A percentile compares a stretch with the other conserved stretches of the same genome.
phyloP scores from a whole-genome alignment of 2,113 vertebrate genomes.

The Thomomys bottae region DNA sequence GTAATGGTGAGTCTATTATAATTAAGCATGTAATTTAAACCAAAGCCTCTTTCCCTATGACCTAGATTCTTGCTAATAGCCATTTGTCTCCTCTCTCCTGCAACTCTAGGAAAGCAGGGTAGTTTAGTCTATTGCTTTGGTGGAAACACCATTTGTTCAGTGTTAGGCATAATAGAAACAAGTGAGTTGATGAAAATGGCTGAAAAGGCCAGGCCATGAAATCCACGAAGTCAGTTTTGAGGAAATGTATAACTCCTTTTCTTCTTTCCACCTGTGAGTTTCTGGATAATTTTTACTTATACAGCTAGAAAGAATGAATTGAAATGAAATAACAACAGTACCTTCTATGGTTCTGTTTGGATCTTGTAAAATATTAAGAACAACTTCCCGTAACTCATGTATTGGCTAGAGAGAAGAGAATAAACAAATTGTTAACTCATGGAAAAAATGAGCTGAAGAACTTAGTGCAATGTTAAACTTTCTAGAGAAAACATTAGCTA shows the following conservation, averaged over 20 bases:
- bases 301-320: background rate
- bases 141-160: background rate
- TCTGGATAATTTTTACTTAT: background rate
- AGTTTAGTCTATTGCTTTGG: background rate
- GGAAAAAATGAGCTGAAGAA: constrained; percentile 38
- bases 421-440: background rate
- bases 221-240: background rate
- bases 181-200: background rate
- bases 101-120: background rate
- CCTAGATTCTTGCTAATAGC: background rate
- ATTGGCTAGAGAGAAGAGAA: constrained; percentile 80
- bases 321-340: constrained; percentile 61
- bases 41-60: background rate
- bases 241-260: background rate
- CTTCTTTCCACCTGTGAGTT: background rate
- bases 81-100: background rate
- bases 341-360: constrained; percentile 71
- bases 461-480: constrained; percentile 10
- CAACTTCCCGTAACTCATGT: constrained; percentile 79
- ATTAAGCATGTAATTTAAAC: background rate
- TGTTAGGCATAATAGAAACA: background rate
- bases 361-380: constrained; percentile 79
- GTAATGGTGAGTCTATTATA: background rate
- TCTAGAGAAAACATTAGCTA: constrained; percentile 27
- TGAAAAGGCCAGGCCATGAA: background rate